phyloP scores from a whole-genome alignment of 2,113 vertebrate genomes.

The Vimba vimba region DNA sequence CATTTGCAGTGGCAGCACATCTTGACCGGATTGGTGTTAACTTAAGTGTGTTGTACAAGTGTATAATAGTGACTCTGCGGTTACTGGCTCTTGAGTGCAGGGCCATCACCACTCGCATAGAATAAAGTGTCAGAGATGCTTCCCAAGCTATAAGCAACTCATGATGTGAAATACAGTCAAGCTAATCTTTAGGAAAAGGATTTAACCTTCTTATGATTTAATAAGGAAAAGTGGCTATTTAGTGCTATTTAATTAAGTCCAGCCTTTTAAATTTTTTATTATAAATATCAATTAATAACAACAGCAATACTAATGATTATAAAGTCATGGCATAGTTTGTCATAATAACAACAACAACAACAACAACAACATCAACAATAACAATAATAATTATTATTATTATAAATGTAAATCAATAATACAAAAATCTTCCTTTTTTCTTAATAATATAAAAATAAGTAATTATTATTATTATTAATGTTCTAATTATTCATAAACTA shows the following conservation, averaged over 20 bases:
- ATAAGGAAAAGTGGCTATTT: not conserved
- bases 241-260: not conserved
- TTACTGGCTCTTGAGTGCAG: not conserved
- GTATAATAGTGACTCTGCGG: constrained; percentile 3
- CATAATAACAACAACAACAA: too few species aligned
- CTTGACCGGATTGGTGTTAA: constrained; percentile 29
- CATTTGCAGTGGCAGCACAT: constrained; percentile 21
- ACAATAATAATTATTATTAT: too few species aligned
- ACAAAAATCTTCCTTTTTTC: too few species aligned
- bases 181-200: not conserved
- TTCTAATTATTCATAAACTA: too few species aligned
- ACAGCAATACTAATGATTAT: not conserved
- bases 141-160: not conserved
- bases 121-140: not conserved
- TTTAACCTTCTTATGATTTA: not conserved
- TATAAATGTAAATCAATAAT: too few species aligned
- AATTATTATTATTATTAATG: too few species aligned
- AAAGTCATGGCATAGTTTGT: too few species aligned
- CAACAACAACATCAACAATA: too few species aligned
- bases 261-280: too few species aligned
- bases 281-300: not conserved
- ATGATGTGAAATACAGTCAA: not conserved
- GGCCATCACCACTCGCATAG: not conserved
- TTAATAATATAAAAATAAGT: too few species aligned
- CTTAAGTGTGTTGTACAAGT: constrained; percentile 9